Base-by-base conservation (phyloP, 2,888 invertebrate genomes). In the Drosophila lacicola region DNA sequence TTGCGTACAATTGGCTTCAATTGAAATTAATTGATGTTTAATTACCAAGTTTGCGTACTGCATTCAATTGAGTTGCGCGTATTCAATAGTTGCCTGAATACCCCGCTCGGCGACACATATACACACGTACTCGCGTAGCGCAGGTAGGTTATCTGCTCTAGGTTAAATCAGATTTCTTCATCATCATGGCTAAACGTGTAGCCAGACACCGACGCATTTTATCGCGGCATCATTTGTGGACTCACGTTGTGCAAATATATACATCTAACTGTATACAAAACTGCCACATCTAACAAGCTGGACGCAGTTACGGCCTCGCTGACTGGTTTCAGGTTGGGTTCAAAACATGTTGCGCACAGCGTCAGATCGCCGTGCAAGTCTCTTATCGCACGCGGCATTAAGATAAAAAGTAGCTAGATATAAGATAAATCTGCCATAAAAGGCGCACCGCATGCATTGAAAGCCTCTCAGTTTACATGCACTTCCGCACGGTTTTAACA, bases 201-300 rank as follows among this genome's bases (percentile, higher is more conserved):
- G 39, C 47, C 65, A 71, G 55, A 65, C 67, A 65, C 67, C 54
- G 53, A 61, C 63, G 56, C 68, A 80, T 71, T 76, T 88, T 85
- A 89, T 88, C 86, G 37, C 54, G 65, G 25, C 68, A 68, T 67
- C 64, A 69, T 47, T 77, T 90, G 89, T 90, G 61, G 86, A 86
- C 90, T 88, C 90, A 90, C 89, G 90, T 89, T 87, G 79, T 47
- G 71, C 77, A 89, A 89, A 88, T 67, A 87, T 65, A 70, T 65
- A 69, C 17, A 17, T 17, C 1, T 56, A 62, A 58, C 29, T 70
- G 66, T 70, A 60, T 64, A 67, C 54, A 57, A 58, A 64, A 36
- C 55, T 74, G 73, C 49, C 62, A 41, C 11, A 42, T 50, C 17
- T 44, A 58, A 51, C 19, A 44, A 55, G 33, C 63, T 76, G 64